Conservation (phyloP, 2,888 invertebrate species). For the Oscheius sp. region DNA sequence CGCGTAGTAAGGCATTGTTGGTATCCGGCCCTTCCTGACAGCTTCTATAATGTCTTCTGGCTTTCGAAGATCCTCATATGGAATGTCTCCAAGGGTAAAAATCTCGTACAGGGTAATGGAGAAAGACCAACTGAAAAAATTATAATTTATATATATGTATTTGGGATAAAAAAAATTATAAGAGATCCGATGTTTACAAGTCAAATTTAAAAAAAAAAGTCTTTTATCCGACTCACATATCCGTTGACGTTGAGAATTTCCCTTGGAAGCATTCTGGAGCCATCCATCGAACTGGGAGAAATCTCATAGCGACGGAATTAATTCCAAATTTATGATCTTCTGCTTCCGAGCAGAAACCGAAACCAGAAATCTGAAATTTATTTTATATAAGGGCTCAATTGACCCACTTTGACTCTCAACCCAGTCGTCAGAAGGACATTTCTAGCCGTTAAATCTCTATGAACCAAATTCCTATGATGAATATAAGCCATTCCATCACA, state of each 20-base stretch:
- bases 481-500: conserved; percentile 59
- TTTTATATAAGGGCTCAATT: neutral
- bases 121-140: conserved; percentile 58
- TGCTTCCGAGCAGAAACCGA: conserved; percentile 54
- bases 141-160: neutral
- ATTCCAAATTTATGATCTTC: conserved; percentile 48
- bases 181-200: no score
- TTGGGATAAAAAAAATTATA: neutral
- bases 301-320: conserved; percentile 42
- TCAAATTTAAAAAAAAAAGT: neutral
- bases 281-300: conserved; percentile 55
- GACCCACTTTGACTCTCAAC: conserved; percentile 48
- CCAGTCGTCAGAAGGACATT: conserved; percentile 58
- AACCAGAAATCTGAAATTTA: conserved; percentile 46
- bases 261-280: conserved; percentile 57
- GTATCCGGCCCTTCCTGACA: conserved; percentile 44
- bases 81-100: conserved; percentile 53
- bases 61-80: conserved; percentile 46
- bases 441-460: conserved; percentile 55
- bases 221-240: conserved; percentile 34
- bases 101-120: conserved; percentile 54
- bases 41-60: conserved; percentile 53
- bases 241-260: conserved; percentile 47
- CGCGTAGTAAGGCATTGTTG: conserved; percentile 50
- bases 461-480: conserved; percentile 50